Evolutionary conservation across 1,140 invertebrate species (phyloP), one percentile per base, ranked within the genome.

Genomic region (Drosophila baimaii): DNA sequence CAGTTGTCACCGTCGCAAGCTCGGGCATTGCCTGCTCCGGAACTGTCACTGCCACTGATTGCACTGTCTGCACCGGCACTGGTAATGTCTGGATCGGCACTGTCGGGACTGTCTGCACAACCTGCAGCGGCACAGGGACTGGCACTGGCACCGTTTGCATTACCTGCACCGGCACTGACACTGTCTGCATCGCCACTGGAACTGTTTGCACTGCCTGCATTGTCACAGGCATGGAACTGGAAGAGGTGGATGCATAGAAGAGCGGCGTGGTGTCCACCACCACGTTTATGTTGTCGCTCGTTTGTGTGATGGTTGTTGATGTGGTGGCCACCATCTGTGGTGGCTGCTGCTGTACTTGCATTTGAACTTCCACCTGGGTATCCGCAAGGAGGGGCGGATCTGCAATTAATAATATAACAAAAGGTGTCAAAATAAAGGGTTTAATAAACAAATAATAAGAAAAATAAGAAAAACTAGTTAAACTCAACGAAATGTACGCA

Each of bases 251-350:
- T 10, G 72, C 63, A 76, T 61, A 82, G 15, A 90, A 90, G 31
- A 90, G 64, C 33, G 85, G 65, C 10, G 81, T 86, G 31, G 74
- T 54, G 66, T 91, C 70, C 3, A 78, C 81, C 12, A 85, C 62
- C 8, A 88, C 75, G 55, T 86, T 85, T 4, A 88, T 61, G 5
- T 66, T 61, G 6, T 63, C 74, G 1, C 71, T 71, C n/a, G 41
- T 23, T 31, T 72, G 43, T 4, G 82, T 66, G 15, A 76, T 43
- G 8, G 62, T 43, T 25, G 83, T 51, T 25, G 80, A 51, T 21
- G 66, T 64, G 15, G 71, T 61, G 19, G 62, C 29, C 23, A 68
- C 62, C 9, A 47, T 17, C 29, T 31, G 21, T 12, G 19, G 47
- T 12, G 49, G 55, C n/a, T 61, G 52, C 15, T 46, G 49, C 23